Conservation (phyloP, 1,140 invertebrate species). For the Neuroterus valhalla region DNA sequence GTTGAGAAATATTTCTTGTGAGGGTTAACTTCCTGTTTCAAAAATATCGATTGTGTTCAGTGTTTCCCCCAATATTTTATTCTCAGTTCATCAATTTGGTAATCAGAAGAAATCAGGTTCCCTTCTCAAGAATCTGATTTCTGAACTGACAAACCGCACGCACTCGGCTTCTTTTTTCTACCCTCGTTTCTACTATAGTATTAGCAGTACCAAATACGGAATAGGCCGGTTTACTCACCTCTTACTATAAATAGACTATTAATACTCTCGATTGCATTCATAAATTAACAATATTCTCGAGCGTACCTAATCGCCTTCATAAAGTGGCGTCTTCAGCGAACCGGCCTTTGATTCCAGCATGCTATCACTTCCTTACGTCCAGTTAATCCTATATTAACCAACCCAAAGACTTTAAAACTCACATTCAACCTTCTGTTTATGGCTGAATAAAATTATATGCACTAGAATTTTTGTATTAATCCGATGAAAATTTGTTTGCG, state of each 20-base stretch:
- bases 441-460: neutral
- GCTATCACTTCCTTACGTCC: neutral
- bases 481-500: too few species aligned
- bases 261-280: constrained; percentile 25
- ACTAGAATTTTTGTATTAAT: too few species aligned
- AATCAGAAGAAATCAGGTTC: neutral
- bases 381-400: neutral
- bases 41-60: too few species aligned
- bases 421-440: neutral
- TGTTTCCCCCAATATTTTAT: too few species aligned
- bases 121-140: neutral
- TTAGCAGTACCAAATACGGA: constrained; percentile 22
- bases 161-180: neutral
- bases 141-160: neutral
- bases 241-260: constrained; percentile 30
- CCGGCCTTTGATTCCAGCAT: neutral
- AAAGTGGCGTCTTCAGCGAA: constrained; percentile 5
- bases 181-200: too few species aligned
- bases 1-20: too few species aligned
- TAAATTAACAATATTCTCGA: neutral
- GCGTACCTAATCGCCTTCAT: constrained; percentile 26
- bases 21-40: too few species aligned
- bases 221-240: constrained; percentile 25
- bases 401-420: neutral
- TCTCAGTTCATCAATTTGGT: too few species aligned